Evolutionary conservation across 2,113 vertebrate species (phyloP), one percentile per base, ranked within the genome.

Genomic region (Lepus europaeus): DNA sequence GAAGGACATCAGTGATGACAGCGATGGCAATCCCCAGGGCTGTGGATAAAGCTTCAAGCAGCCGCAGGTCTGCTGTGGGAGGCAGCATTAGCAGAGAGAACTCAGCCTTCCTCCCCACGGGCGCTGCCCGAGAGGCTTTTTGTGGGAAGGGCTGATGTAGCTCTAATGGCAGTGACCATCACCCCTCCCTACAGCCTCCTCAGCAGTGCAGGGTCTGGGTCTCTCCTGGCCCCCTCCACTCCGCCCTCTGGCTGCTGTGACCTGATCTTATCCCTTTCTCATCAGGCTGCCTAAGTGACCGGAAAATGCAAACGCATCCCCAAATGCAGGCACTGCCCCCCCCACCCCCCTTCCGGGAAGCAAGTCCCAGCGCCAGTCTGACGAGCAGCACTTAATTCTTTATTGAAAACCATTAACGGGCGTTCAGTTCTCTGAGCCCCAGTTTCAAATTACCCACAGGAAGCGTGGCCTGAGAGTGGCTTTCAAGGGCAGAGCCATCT

Each of bases 391-490:
- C 96, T 97, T 97, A 97, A 97, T 97, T 97, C 97, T 97, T 97
- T 96, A 97, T 97, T 97, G 97, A 97, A 97, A 97, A 97, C 96
- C 97, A 97, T 97, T 97, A 97, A 89, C 96, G 87, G 86, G 95
- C 95, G 95, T 97, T 97, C 96, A 97, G 96, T 97, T 97, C 94
- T 95, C 96, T 89, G 89, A 97, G 96, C 94, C 93, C 86, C 89
- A 95, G 96, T 97, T 97, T 97, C 96, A 97, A 97, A 97, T 97
- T 97, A 97, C 97, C 89, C 96, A 97, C 97, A 97, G 96, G 97
- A 97, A 97, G 95, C 0, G 29, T 64, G 90, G 93, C 49, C 73
- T 7, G 0, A 97, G 85, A 97, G 94, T 95, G 59, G 88, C 96
- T 97, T 97, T 97, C 97, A 97, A 97, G 97, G 96, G 76, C 97